Evolutionary conservation across 2,888 invertebrate genomes (phyloP), one percentile per base, ranked within the genome.

Genomic region (Ypsolopha sequella): DNA sequence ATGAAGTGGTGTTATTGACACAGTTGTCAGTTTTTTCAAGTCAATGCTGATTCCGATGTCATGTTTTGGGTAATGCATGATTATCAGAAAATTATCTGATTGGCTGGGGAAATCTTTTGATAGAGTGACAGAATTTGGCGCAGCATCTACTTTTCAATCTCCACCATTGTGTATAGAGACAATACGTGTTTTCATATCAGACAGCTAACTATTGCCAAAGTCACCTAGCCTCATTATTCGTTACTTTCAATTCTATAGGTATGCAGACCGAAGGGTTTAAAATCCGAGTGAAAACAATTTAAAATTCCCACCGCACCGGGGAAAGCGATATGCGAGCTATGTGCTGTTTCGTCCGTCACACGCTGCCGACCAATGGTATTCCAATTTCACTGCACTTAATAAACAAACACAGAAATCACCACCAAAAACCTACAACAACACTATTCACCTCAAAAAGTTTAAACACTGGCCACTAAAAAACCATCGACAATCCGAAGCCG

Each of bases 401-500:
- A n/a, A 11, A n/a, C 10, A 43, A 47, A 14, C 36, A 11, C 11
- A 13, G 7, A 11, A 47, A 14, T 10, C 38, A 47, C n/a, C 33
- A 11, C 35, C 36, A 47, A 7, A 11, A 9, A 35, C 10, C n/a
- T 45, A 7, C 10, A 9, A 24, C 24, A 24, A 4, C 24, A 24
- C 24, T 24, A 24, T n/a, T 36, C 46, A 46, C 46, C 46, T 46
- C 24, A 4, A 24, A 24, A 24, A 48, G n/a, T n/a, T n/a, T n/a
- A 11, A 50, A 35, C 34, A 50, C 50, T 50, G 43, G 41, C 50
- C 43, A 24, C 24, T 24, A 35, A 41, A 35, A 49, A 48, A 45
- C 49, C 9, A 13, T 48, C 44, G 48, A 36, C 41, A 7, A 7
- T 13, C 9, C 38, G 43, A 38, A 7, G 38, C 33, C 43, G 50